Conservation (phyloP, 2,113 vertebrate species). For the Stercorarius parasiticus region DNA sequence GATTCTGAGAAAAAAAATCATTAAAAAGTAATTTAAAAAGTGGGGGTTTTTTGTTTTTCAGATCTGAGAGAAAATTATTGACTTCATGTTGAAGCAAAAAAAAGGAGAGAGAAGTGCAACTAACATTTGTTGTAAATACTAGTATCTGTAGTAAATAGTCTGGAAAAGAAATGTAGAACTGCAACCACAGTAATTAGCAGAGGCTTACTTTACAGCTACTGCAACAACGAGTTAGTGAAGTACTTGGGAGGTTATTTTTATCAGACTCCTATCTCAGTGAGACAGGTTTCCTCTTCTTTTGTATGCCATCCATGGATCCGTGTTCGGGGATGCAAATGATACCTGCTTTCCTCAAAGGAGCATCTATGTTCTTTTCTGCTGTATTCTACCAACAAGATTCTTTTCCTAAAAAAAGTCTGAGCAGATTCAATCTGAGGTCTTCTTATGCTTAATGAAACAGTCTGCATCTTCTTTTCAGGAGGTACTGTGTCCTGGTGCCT, state of each 20-base stretch:
- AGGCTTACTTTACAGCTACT: neutral
- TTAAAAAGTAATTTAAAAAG: neutral
- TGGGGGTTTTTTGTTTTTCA: accelerated
- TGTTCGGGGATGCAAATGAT: neutral
- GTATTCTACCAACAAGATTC: neutral
- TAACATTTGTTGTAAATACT: neutral
- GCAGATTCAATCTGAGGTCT: neutral
- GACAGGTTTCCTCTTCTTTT: neutral
- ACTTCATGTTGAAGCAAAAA: neutral
- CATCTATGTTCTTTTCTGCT: neutral
- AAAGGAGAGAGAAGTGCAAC: neutral
- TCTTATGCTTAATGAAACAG: neutral
- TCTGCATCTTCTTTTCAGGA: neutral
- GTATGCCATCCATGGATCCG: neutral
- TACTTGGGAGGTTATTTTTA: neutral
- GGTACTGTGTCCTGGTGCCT: neutral
- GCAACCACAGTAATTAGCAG: neutral
- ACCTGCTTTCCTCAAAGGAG: neutral
- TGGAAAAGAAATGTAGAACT: neutral
- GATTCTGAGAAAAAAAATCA: neutral
- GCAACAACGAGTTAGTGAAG: neutral
- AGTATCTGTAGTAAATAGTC: neutral
- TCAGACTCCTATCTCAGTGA: neutral
- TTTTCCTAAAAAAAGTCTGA: neutral
- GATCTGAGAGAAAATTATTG: neutral